A percentile compares a stretch with the other conserved stretches of the same genome.
Conservation (phyloP, 2,113 vertebrate genomes). For the Ochotona princeps region DNA sequence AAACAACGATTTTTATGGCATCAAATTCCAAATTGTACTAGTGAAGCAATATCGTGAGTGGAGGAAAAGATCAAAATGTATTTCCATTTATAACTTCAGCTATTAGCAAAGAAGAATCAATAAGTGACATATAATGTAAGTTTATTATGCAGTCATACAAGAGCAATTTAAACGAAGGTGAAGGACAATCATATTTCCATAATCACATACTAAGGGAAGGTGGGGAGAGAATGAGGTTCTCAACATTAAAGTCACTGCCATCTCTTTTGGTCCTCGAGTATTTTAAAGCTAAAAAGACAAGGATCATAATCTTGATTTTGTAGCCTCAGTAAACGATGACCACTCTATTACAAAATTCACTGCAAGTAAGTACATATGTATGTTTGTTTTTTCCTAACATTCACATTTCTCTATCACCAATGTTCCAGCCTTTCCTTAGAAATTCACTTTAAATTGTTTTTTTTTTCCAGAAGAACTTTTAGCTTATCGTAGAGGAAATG, state of each 20-base stretch:
- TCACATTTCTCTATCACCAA: fast-evolving
- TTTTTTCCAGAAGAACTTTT: not conserved
- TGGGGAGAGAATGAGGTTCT: not conserved
- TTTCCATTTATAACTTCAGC: not conserved
- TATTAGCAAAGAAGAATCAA: not conserved
- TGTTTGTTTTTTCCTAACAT: not conserved
- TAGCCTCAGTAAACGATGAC: not conserved
- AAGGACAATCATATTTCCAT: not conserved
- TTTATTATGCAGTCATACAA: not conserved
- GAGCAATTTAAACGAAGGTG: not conserved
- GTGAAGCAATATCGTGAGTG: not conserved
- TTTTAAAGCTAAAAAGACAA: not conserved
- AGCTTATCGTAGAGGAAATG: not conserved
- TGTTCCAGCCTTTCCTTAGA: not conserved
- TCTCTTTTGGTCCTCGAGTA: not conserved
- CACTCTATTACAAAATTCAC: not conserved
- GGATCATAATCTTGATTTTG: not conserved
- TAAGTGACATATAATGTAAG: not conserved
- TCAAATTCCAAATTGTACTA: not conserved
- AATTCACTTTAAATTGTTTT: not conserved
- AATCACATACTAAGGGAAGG: not conserved
- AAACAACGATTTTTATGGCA: not conserved
- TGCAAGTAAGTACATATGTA: not conserved
- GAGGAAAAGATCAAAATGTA: not conserved
- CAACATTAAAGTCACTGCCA: not conserved